Base-by-base conservation (phyloP, 2,888 invertebrate species). In the Drosophila kuntzei region DNA sequence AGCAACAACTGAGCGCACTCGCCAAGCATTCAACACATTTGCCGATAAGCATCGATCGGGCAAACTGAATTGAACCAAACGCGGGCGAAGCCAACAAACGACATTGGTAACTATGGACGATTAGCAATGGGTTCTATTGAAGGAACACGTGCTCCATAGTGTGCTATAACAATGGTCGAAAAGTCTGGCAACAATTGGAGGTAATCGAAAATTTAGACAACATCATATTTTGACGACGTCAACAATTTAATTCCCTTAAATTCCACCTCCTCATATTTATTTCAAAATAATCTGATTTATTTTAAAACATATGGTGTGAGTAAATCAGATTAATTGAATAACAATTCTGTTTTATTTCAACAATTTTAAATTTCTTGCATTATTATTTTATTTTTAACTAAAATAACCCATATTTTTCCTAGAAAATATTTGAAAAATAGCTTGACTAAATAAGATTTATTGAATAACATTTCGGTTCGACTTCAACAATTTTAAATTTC, bases 71-170 rank as follows among this genome's bases (percentile, higher is more conserved):
- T 27, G 51, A 36, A 25, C 22, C 29, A 20, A 49, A 49, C 32
- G 22, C 36, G 37, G 51, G 46, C 37, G 53, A 60, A 61, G 37
- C 72, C 55, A 70, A 61, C 69, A 68, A 88, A 84, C 87, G 87
- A 85, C 89, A 85, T 85, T 79, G 87, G 89, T 70, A 78, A 84
- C 81, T 81, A 84, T 84, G 81, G 85, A 62, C 86, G 85, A 85
- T 89, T 85, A 80, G 80, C 83, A 76, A 57, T 72, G 66, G 62
- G 71, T 58, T 58, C 60, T 69, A 54, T 53, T 43, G 41, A 55
- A 50, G 59, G 70, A 79, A 84, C 84, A 85, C 85, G 85, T 85
- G 85, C 88, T 77, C 72, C 63, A 64, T 44, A 60, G 59, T 59
- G 27, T 34, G 46, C 41, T 46, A 68, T 37, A 53, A 50, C 16